Evolutionary conservation across 1,140 invertebrate genomes (phyloP), one percentile per base, ranked within the genome.

Genomic region (Melanaphis sacchari): DNA sequence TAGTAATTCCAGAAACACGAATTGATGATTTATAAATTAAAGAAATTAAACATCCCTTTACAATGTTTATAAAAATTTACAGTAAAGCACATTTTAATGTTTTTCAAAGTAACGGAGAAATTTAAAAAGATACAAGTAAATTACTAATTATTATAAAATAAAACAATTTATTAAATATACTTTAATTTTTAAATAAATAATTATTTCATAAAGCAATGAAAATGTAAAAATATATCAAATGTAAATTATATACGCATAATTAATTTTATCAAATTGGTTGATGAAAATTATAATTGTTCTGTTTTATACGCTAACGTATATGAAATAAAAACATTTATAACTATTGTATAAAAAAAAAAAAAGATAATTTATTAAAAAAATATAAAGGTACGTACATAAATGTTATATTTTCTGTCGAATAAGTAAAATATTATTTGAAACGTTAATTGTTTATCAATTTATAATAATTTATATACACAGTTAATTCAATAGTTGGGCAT

Each of bases 301-400:
- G 59, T n/a, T 66, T n/a, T 66, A n/a, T n/a, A 66, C n/a, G 59
- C 31, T 31, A 66, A 66, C 31, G 4, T n/a, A 18, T 66, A 66
- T 66, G 59, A 66, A 66, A 66, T 66, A 66, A 66, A 66, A 66
- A 66, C 59, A 66, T 66, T 66, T 66, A 66, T 66, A n/a, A n/a
- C 15, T 11, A 4, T 15, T 4, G 31, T 66, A 49, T 49, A 21
- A 18, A 18, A 4, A n/a, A 15, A 66, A 59, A 66, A 66, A 52
- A 66, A n/a, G n/a, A 66, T 15, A n/a, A 66, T 66, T 66, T 66
- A n/a, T n/a, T 66, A 66, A 66, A 66, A 66, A n/a, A 3, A 66
- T 66, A 66, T n/a, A 66, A 49, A 49, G 46, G 46, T 5, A n/a
- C 31, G 31, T n/a, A n/a, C 59, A n/a, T 4, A 66, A 66, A n/a